Conservation (phyloP, 2,113 vertebrate species). For the Dipodomys ordii region DNA sequence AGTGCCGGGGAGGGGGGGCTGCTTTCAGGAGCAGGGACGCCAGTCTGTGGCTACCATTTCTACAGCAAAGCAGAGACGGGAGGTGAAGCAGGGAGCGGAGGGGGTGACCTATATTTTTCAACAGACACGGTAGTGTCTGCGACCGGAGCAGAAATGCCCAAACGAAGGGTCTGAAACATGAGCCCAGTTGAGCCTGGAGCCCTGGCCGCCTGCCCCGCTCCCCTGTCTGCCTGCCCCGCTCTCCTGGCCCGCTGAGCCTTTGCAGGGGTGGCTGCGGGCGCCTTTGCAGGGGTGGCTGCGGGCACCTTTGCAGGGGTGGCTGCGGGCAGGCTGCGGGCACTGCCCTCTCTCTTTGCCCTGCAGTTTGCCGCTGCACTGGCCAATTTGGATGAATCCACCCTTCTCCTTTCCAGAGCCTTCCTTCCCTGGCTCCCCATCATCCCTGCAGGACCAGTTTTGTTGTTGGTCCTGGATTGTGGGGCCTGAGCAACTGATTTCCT, state of each 20-base stretch:
- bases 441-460: background rate
- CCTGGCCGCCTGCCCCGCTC: too few species aligned
- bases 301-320: background rate
- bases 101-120: conserved; percentile 83
- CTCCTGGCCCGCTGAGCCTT: background rate
- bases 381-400: accelerated
- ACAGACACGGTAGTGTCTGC: conserved; percentile 67
- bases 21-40: background rate
- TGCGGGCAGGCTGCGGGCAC: background rate
- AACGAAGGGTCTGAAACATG: conserved; percentile 67
- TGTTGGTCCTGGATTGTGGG: background rate
- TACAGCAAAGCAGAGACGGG: conserved; percentile 78
- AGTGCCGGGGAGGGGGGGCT: accelerated
- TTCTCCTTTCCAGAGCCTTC: background rate
- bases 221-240: too few species aligned
- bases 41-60: background rate
- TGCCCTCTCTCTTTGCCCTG: accelerated
- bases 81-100: conserved; percentile 79
- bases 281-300: too few species aligned
- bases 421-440: background rate
- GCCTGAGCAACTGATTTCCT: accelerated
- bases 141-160: conserved; percentile 77
- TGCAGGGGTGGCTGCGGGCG: background rate
- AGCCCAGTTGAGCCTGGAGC: conserved; percentile 42
- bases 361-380: background rate